These are phyloP conservation scores for Galerucella pusilla DNA, from an alignment of 2,888 invertebrate genomes.

Conservation along the genomic window DNA sequence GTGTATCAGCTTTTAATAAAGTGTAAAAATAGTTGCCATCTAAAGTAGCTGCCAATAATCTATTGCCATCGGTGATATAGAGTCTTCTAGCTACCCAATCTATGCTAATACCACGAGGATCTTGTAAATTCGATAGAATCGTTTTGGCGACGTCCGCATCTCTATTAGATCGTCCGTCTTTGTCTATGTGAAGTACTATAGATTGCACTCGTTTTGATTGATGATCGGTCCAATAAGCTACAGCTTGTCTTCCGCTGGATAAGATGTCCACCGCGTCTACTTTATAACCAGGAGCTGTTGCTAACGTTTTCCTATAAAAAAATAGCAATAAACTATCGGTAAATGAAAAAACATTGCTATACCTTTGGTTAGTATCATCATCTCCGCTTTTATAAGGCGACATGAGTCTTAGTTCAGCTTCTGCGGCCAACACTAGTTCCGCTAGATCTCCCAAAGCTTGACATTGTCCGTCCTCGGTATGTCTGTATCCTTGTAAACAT, in stretches of 20 bases:
- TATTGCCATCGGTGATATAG: slow-evolving; percentile 74
- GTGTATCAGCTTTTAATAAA: slow-evolving; percentile 66
- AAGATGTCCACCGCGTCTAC: slow-evolving; percentile 69
- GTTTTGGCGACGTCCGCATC: slow-evolving; percentile 56
- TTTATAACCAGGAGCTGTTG: slow-evolving; percentile 65
- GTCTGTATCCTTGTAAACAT: slow-evolving; percentile 72
- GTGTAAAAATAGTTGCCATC: slow-evolving; percentile 71
- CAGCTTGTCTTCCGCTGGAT: slow-evolving; percentile 55
- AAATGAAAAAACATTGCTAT: neutral
- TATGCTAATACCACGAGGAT: slow-evolving; percentile 80
- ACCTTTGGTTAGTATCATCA: slow-evolving; percentile 57
- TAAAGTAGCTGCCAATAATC: slow-evolving; percentile 67
- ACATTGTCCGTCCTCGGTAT: slow-evolving; percentile 67
- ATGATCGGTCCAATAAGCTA: slow-evolving; percentile 66
- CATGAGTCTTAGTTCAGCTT: slow-evolving; percentile 71
- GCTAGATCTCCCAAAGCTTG: slow-evolving; percentile 70
- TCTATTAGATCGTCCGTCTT: slow-evolving; percentile 49
- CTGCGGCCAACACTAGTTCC: slow-evolving; percentile 73
- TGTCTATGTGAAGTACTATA: slow-evolving; percentile 57
- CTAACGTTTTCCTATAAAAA: slow-evolving; percentile 54
- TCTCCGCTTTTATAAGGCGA: slow-evolving; percentile 72
- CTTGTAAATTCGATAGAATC: slow-evolving; percentile 67
- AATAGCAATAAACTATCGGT: neutral
- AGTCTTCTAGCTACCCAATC: slow-evolving; percentile 77
- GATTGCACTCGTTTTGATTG: slow-evolving; percentile 64